Evolutionary conservation across 2,113 vertebrate species (phyloP), one percentile per base, ranked within the genome.

Genomic region (Ariopsis seemanni): DNA sequence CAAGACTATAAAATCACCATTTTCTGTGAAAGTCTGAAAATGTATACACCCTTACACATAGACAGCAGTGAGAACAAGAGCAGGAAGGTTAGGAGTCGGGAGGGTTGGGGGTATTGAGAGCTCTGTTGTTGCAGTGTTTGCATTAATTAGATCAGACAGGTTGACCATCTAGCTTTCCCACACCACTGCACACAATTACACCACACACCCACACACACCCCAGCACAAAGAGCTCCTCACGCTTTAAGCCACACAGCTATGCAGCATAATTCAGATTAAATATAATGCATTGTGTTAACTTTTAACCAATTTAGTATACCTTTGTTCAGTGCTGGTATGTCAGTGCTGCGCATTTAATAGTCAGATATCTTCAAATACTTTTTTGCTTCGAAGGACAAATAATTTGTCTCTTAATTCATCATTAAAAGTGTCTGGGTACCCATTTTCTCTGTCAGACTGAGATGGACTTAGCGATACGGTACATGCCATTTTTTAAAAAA

Each of bases 21-120:
- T 55, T 15, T 27, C 82, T 48, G 77, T 87, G 20, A 52, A 85
- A 89, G 89, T 53, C 11, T 83, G 85, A 92, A 91, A 87, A 5
- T 82, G 34, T 67, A 89, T 89, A 90, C 89, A 87, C 83, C 89
- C 77, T 90, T 89, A 89, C 83, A 81, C 22, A 91, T 87, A 52
- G 12, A 52, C 25, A n/a, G 12, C 34, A 74, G 72, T 50, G 14
- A 75, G 63, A 71, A 67, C 8, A 77, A 7, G 18, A 50, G 34
- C 27, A 72, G 18, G 65, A 82, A 52, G 25, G 6, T 25, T 52
- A 63, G 62, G 18, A 75, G 71, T 63, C 52, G 50, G 30, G 27
- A 17, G 67, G 71, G 48, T 82, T 69, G 27, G 6, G 67, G 67
- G 72, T 55, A 42, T 42, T 77, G 20, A 5, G 25, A 55, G 15